These are phyloP conservation scores for Sylvia atricapilla DNA, from an alignment of 2,113 vertebrate genomes.

Conservation along the genomic window DNA sequence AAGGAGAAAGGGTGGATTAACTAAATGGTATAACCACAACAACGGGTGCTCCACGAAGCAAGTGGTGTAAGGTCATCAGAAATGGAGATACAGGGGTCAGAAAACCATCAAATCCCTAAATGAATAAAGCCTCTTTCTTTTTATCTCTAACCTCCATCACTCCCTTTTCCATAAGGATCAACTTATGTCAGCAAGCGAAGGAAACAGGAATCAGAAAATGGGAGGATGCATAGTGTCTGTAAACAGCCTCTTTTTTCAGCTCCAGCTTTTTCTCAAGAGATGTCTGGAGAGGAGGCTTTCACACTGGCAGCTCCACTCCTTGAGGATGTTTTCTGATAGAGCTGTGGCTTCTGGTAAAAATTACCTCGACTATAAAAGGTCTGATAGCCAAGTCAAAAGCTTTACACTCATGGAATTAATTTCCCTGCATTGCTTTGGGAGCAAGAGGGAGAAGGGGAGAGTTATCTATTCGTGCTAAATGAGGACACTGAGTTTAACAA, in stretches of 20 bases:
- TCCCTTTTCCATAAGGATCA: background rate
- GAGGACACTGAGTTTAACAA: background rate
- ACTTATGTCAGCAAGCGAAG: background rate
- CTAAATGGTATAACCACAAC: background rate
- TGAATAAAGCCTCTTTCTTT: background rate
- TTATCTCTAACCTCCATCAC: background rate
- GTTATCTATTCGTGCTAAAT: background rate
- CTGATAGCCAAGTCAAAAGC: background rate
- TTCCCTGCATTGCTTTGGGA: background rate
- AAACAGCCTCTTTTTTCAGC: background rate
- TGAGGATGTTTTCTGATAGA: background rate
- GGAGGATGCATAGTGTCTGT: background rate
- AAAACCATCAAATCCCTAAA: background rate
- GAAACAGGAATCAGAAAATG: background rate
- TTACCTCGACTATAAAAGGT: background rate
- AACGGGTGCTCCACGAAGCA: accelerated
- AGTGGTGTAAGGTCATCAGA: background rate
- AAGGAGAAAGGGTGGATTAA: background rate
- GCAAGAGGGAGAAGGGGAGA: accelerated
- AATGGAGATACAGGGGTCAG: background rate
- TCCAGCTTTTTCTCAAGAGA: background rate
- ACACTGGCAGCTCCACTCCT: background rate
- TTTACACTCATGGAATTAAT: background rate
- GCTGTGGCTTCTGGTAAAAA: background rate
- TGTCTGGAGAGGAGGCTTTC: background rate